Percentiles rank a stretch among this genome's conserved stretches.
Evolutionary conservation across 2,797 vertebrate genomes (phyloP).

Genomic region (Anguilla obscura): DNA sequence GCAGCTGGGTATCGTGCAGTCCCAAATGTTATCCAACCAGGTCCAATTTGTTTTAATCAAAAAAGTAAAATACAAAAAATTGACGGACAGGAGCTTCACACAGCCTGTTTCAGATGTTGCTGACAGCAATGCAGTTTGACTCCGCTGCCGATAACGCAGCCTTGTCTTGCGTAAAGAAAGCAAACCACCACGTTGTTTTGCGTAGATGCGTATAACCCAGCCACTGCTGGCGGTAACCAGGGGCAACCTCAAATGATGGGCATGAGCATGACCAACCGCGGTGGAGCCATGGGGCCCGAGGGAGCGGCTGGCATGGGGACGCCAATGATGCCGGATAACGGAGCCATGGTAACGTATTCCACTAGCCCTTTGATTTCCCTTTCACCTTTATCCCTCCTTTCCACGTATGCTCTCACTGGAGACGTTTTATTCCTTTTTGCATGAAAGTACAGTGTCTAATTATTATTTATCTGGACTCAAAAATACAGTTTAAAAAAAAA

Average conservation of each 20-base stretch:
- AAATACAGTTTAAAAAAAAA: not conserved
- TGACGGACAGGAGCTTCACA: slow-evolving; percentile 55
- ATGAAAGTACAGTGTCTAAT: slow-evolving; percentile 24
- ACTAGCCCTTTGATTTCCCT: slow-evolving; percentile 25
- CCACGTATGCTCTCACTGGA: not conserved
- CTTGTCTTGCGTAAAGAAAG: slow-evolving; percentile 34
- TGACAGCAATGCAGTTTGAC: not conserved
- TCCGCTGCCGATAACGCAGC: not conserved
- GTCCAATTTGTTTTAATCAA: slow-evolving; percentile 17
- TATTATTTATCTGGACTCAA: not conserved
- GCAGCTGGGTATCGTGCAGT: slow-evolving; percentile 66
- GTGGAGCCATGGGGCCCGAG: slow-evolving; percentile 86
- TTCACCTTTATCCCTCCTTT: not conserved
- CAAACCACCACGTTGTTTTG: slow-evolving; percentile 76
- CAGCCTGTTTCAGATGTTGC: slow-evolving; percentile 57
- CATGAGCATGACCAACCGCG: slow-evolving; percentile 92
- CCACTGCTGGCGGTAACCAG: slow-evolving; percentile 88
- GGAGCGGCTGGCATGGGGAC: slow-evolving; percentile 89
- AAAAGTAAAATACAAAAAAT: slow-evolving; percentile 16
- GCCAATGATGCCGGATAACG: slow-evolving; percentile 91
- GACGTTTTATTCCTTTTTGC: not conserved
- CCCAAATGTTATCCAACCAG: slow-evolving; percentile 60
- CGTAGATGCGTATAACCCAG: slow-evolving; percentile 96
- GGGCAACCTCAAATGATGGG: slow-evolving; percentile 92
- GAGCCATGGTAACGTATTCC: slow-evolving; percentile 94